These are phyloP conservation scores for Lacerta viridis DNA, from an alignment of 2,797 vertebrate genomes.

Conservation along the genomic window DNA sequence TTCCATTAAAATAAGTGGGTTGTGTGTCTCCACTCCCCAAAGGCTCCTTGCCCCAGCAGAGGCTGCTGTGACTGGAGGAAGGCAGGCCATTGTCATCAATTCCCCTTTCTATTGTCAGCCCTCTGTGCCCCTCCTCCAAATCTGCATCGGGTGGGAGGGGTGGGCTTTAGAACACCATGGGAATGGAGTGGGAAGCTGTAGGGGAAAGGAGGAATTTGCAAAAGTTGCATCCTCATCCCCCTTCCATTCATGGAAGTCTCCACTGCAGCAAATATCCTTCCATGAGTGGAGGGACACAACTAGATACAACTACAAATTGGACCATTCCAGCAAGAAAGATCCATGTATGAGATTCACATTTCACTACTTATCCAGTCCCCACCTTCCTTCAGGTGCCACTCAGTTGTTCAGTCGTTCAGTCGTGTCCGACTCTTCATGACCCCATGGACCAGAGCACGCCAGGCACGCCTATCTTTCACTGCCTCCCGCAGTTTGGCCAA, in stretches of 20 bases:
- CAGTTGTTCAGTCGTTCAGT: not conserved
- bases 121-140: not conserved
- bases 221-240: not conserved
- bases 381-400: slow-evolving; percentile 1
- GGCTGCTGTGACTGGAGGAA: not conserved
- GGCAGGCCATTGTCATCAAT: no score
- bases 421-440: no score
- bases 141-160: no score
- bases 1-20: not conserved
- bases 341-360: not conserved
- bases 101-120: no score
- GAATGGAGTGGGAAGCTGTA: no score
- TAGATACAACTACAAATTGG: not conserved
- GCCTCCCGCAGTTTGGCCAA: no score
- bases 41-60: not conserved
- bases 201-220: not conserved
- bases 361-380: not conserved
- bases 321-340: not conserved
- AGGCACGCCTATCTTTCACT: no score
- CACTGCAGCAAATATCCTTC: not conserved
- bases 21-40: not conserved
- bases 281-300: not conserved
- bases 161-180: no score
- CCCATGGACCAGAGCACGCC: no score
- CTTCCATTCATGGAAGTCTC: not conserved